Percentiles rank a stretch among this genome's conserved stretches.
Evolutionary conservation across 1,140 invertebrate species (phyloP).

Genomic region (Camponotus pennsylvanicus): DNA sequence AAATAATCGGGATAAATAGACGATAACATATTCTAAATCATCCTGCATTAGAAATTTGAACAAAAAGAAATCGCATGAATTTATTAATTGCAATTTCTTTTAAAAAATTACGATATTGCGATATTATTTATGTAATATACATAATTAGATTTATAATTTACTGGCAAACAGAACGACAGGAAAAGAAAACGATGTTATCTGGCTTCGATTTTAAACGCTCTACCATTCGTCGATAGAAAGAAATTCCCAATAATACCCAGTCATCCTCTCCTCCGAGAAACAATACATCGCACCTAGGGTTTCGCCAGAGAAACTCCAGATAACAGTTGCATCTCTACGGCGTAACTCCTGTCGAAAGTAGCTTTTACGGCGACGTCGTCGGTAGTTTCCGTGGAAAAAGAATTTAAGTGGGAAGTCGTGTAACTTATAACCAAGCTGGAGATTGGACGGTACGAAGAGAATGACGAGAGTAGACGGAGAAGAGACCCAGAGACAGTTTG

Average conservation of each 20-base stretch:
- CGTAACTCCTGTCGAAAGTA: conserved; percentile 55
- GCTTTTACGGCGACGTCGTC: conserved; percentile 51
- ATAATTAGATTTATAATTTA: neutral
- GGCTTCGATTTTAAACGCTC: neutral
- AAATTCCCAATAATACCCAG: conserved; percentile 7
- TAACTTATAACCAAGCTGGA: conserved; percentile 63
- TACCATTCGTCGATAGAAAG: neutral
- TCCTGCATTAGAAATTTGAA: neutral
- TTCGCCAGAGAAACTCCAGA: conserved; percentile 29
- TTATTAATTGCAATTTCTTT: neutral
- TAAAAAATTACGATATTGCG: neutral
- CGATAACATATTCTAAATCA: neutral
- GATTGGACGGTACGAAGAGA: conserved; percentile 41
- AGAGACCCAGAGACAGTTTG: conserved; percentile 15
- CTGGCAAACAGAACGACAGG: too few species aligned
- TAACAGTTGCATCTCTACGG: conserved; percentile 52
- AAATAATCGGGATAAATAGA: neutral
- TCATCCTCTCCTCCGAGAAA: conserved; percentile 17
- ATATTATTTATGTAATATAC: neutral
- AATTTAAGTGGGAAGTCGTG: conserved; percentile 63
- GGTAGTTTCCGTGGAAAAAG: conserved; percentile 44
- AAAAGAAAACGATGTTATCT: neutral
- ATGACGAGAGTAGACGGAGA: conserved; percentile 18
- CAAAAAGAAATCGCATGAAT: neutral
- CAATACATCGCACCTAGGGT: conserved; percentile 17